Evolutionary conservation across 1,140 invertebrate species (phyloP), one percentile per base, ranked within the genome.

Genomic region (Tetraneura akinire): DNA sequence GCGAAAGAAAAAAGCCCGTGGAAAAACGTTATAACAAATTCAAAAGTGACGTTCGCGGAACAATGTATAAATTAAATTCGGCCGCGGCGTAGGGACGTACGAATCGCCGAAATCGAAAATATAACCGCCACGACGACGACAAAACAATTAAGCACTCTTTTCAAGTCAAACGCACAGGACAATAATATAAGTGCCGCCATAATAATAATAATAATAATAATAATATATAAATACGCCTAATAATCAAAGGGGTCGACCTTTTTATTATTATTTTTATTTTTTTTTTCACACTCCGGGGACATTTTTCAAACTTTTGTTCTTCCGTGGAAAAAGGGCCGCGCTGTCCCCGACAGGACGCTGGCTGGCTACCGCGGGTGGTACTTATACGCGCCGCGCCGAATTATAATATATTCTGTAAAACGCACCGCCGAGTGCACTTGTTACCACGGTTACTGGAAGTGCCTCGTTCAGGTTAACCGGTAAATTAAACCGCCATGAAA

Each of bases 401-500:
- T 78, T 78, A 78, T n/a, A n/a, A n/a, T 62, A 62, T 78, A 78
- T 78, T 78, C 74, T 47, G 74, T 45, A 42, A 60, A 62, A 42
- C 23, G 74, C 55, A 62, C 37, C 37, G 26, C 55, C 42, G 29
- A 62, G 55, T 78, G 74, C 55, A 78, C 74, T 62, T 47, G 74
- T 78, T 57, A 47, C 60, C 60, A 62, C 74, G 74, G 73, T 23
- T 37, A 18, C 53, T 26, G 4, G 16, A 32, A 78, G 37, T 47
- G 55, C 47, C 74, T 62, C 37, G 53, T 78, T 47, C 74, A 78
- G 74, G 74, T 78, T 78, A 74, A 78, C 29, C 74, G 74, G 74
- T 78, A 78, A 78, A 78, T 78, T 78, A 78, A 78, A 78, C 74
- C 29, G 37, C 74, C n/a, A 47, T 78, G 51, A 78, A 78, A 78